Percentiles rank a stretch among this genome's conserved stretches.
Conservation (phyloP, 1,140 invertebrate species). For the Galleria mellonella region DNA sequence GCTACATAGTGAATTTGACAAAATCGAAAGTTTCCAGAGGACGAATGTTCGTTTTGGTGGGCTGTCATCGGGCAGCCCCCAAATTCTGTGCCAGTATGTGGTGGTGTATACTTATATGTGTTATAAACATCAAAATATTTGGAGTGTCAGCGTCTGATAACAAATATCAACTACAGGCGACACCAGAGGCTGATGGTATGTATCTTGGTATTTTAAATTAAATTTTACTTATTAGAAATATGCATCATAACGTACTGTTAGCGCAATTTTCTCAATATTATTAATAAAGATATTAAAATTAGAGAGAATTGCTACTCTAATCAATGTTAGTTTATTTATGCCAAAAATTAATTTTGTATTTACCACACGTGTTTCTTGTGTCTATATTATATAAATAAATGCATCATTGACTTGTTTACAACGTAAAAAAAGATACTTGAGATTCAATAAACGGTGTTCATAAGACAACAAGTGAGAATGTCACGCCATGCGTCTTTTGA, state of each 20-base stretch:
- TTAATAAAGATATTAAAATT: too few species aligned
- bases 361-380: constrained; percentile 12
- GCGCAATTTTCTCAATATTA: too few species aligned
- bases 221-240: too few species aligned
- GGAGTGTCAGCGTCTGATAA: constrained; percentile 43
- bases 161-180: constrained; percentile 17
- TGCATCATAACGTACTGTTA: too few species aligned
- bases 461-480: background rate
- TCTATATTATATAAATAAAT: background rate
- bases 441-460: constrained; percentile 4
- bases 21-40: constrained; percentile 62
- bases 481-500: background rate
- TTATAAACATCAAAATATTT: constrained; percentile 46
- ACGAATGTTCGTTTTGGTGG: constrained; percentile 64
- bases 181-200: constrained; percentile 28
- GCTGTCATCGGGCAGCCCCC: constrained; percentile 68
- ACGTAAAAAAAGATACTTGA: constrained; percentile 9
- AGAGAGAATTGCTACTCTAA: too few species aligned
- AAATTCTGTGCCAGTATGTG: constrained; percentile 66
- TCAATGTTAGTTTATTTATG: constrained; percentile 23
- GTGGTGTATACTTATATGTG: constrained; percentile 64
- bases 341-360: constrained; percentile 43
- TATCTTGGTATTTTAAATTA: too few species aligned
- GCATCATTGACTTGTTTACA: constrained; percentile 24
- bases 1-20: constrained; percentile 41